phyloP scores from a whole-genome alignment of 2,888 invertebrate genomes.

The Perdita meconis region DNA sequence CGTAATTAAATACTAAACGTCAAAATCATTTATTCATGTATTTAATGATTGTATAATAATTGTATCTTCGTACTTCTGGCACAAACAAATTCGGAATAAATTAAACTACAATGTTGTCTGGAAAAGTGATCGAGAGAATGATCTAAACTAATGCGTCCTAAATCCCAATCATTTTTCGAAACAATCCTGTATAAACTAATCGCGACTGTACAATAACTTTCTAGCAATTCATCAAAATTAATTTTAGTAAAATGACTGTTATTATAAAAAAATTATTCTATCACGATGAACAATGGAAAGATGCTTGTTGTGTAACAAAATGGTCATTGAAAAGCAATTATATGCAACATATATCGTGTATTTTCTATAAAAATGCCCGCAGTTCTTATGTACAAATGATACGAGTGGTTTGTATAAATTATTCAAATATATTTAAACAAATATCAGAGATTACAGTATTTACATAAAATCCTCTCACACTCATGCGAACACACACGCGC shows the following conservation, averaged over 20 bases:
- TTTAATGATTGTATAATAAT: constrained; percentile 8
- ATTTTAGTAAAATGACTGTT: background rate
- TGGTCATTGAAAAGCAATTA: constrained; percentile 16
- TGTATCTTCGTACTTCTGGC: background rate
- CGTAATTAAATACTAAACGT: background rate
- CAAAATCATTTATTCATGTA: constrained; percentile 2
- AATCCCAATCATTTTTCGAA: too few relatives aligned
- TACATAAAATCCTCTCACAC: constrained; percentile 80
- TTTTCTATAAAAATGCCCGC: constrained; percentile 27
- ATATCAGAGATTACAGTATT: constrained; percentile 80
- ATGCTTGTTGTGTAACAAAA: too few relatives aligned
- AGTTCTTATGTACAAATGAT: constrained; percentile 35
- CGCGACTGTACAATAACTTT: background rate
- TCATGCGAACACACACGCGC: constrained; percentile 75
- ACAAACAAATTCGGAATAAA: background rate
- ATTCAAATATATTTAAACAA: constrained; percentile 84
- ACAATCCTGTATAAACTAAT: background rate
- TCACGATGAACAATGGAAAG: background rate
- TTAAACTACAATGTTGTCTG: too few relatives aligned
- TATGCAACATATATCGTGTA: constrained; percentile 18
- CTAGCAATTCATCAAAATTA: too few relatives aligned
- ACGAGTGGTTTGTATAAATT: constrained; percentile 79
- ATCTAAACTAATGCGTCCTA: too few relatives aligned
- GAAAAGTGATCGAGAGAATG: too few relatives aligned
- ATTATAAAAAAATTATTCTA: background rate